phyloP scores from a whole-genome alignment of 2,888 invertebrate genomes.

The Baccha elongata region DNA sequence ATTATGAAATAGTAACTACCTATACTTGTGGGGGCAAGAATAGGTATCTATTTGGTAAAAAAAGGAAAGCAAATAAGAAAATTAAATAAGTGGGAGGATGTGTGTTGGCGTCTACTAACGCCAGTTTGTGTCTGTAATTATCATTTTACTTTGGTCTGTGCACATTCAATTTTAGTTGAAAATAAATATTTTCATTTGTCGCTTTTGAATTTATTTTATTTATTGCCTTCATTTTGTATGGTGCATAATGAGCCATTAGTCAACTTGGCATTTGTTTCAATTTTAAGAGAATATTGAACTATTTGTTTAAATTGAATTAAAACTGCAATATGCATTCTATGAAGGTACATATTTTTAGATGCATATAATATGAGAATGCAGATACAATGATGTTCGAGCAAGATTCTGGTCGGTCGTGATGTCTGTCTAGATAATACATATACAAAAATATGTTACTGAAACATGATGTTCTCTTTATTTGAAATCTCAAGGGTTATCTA shows the following conservation, averaged over 20 bases:
- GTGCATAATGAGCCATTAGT: slow-evolving; percentile 37
- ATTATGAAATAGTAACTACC: slow-evolving; percentile 59
- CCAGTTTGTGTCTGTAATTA: slow-evolving; percentile 32
- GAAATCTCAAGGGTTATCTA: no score
- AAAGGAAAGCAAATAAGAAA: slow-evolving; percentile 4
- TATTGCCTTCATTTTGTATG: not conserved
- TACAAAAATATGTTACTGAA: no score
- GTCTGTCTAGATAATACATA: no score
- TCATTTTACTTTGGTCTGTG: slow-evolving; percentile 1
- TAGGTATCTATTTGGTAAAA: slow-evolving; percentile 4
- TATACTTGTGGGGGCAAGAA: not conserved
- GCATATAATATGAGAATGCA: no score
- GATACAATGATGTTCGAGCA: no score
- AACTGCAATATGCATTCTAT: no score
- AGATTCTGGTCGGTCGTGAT: no score
- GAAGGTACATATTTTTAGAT: no score
- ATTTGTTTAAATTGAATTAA: slow-evolving; percentile 17
- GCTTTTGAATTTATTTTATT: slow-evolving; percentile 43
- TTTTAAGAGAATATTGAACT: slow-evolving; percentile 1
- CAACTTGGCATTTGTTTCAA: slow-evolving; percentile 32
- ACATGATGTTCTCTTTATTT: no score
- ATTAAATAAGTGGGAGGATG: slow-evolving; percentile 42
- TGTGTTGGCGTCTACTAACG: slow-evolving; percentile 32
- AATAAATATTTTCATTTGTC: slow-evolving; percentile 41
- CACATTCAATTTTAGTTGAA: slow-evolving; percentile 29